Evolutionary conservation across 2,113 vertebrate genomes (phyloP).

Genomic region (Grus americana): DNA sequence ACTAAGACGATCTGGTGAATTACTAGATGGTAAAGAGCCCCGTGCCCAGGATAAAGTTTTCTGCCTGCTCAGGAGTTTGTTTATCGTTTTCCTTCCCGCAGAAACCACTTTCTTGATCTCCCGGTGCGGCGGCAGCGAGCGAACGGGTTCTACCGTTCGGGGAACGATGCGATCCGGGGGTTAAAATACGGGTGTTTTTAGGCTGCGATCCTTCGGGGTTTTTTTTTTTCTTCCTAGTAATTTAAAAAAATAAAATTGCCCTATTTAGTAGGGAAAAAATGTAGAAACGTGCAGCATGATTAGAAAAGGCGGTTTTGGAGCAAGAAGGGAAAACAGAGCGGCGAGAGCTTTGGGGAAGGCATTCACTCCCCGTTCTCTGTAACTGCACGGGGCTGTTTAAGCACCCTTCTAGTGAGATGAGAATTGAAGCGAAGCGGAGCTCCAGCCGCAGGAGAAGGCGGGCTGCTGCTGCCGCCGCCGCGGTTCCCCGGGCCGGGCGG

Average conservation of each 20-base stretch:
- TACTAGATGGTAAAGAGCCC: not conserved
- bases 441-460: not conserved
- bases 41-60: not conserved
- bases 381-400: accelerated
- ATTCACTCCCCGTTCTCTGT: accelerated
- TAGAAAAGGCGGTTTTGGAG: accelerated
- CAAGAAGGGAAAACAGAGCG: not conserved
- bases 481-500: not conserved
- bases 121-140: not conserved
- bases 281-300: accelerated
- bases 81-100: not conserved
- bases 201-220: not conserved
- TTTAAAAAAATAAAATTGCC: too few species aligned
- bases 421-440: not conserved
- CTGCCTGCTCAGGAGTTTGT: not conserved
- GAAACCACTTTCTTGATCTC: not conserved
- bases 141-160: not conserved
- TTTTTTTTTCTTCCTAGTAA: not conserved
- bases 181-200: not conserved
- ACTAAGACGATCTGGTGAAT: not conserved
- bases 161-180: not conserved
- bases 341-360: accelerated
- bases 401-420: accelerated
- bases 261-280: accelerated
- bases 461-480: not conserved